Percentiles rank a stretch among this genome's conserved stretches.
These are phyloP conservation scores for Bombus pyrosoma DNA, from an alignment of 1,140 invertebrate genomes.

Conservation along the genomic window DNA sequence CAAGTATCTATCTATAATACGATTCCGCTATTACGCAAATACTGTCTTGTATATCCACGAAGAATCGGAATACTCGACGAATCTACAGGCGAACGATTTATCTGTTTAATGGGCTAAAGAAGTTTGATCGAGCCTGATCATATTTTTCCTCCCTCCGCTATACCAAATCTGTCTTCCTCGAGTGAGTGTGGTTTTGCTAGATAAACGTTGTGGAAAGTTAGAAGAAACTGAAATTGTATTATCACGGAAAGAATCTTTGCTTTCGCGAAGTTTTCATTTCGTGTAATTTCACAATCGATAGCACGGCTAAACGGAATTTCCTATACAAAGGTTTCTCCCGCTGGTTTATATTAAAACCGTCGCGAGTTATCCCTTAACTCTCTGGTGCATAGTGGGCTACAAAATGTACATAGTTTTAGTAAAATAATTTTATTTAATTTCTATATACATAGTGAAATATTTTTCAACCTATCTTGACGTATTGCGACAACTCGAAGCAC, in stretches of 20 bases:
- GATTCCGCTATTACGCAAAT: conserved; percentile 18
- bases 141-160: conserved; percentile 7
- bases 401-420: too few species aligned
- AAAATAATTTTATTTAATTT: too few species aligned
- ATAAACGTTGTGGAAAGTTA: conserved; percentile 37
- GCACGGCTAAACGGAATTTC: conserved; percentile 21
- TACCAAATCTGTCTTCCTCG: background rate
- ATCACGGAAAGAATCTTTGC: background rate
- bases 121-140: conserved; percentile 30
- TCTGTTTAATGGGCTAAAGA: conserved; percentile 36
- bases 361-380: background rate
- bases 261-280: conserved; percentile 24
- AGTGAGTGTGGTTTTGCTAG: conserved; percentile 16
- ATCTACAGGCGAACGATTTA: conserved; percentile 9
- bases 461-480: too few species aligned
- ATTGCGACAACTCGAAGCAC: too few species aligned
- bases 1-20: background rate
- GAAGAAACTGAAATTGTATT: conserved; percentile 42
- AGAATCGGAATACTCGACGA: background rate
- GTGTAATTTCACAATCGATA: conserved; percentile 41
- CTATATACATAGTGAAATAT: too few species aligned
- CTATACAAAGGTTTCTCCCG: background rate
- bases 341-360: conserved; percentile 27
- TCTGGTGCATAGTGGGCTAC: too few species aligned
- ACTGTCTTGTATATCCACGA: too few species aligned